Base-by-base conservation (phyloP, 64 coral and sea anemone genomes). In the Dendronephthya gigantea region DNA sequence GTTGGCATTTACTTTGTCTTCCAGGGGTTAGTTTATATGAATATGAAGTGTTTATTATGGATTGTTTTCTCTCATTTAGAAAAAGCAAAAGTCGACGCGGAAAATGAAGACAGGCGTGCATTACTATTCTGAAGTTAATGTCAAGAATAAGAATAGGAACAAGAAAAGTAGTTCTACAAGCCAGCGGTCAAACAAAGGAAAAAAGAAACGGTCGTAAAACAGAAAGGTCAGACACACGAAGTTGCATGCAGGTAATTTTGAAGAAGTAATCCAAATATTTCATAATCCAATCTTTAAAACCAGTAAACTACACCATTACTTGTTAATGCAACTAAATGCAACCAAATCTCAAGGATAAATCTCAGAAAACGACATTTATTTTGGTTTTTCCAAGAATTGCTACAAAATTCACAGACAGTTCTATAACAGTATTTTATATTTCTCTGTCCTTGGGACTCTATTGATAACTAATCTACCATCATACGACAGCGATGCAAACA, bases 391-490 rank as follows among this genome's bases (percentile, higher is more conserved):
- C n/a, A 29, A 32, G 34, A 14, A 9, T 82, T 38, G 10, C 86
- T 9, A n/a, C n/a, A 23, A 30, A 17, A 27, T 25, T n/a, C 19
- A 22, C 27, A 29, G 13, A 30, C 55, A 34, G 11, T 81, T 43
- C 68, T 88, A 98, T 49, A 98, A 35, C 59, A 98, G 75, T 50
- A 98, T 98, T 56, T 98, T 98, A 51, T 98, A 98, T 83, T 98
- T 98, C 39, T 98, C 95, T 28, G 92, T 82, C 59, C 95, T 87
- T 0, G 95, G 95, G 25, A 98, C 95, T 85, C 95, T 91, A 48
- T 98, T 98, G 14, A 98, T 98, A 0, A 98, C 95, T 81, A 98
- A 76, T 86, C 95, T 85, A 82, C 95, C 95, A 90, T 98, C 95
- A 12, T 98, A 98, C 12, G 95, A 98, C 33, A 98, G 90, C 36